Percentiles rank a stretch among this genome's conserved stretches.
Evolutionary conservation across 1,140 invertebrate genomes (phyloP).

Genomic region (Protaetia brevitarsis): DNA sequence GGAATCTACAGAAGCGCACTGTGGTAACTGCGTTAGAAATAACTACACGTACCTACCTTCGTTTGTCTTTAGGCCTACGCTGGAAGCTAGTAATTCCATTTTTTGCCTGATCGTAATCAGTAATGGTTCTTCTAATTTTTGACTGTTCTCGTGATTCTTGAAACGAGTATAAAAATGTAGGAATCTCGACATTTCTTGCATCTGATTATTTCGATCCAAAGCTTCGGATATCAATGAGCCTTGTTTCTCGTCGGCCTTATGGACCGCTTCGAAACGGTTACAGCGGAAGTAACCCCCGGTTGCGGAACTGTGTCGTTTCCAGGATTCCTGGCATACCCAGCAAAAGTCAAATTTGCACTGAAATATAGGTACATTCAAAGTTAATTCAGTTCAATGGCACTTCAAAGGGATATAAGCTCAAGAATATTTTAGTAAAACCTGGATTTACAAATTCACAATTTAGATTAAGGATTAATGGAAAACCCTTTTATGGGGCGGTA

Average conservation of each 20-base stretch:
- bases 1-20: conserved; percentile 35
- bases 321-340: conserved; percentile 73
- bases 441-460: too few species aligned
- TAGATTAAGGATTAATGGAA: too few species aligned
- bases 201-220: conserved; percentile 58
- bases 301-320: conserved; percentile 70
- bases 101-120: conserved; percentile 60
- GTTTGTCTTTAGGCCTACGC: conserved; percentile 42
- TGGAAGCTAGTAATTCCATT: conserved; percentile 59
- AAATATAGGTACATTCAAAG: too few species aligned
- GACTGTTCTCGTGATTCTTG: conserved; percentile 66
- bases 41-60: conserved; percentile 39
- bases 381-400: too few species aligned
- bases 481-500: too few species aligned
- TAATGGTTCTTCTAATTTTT: conserved; percentile 62
- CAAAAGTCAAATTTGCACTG: conserved; percentile 76
- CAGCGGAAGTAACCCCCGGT: conserved; percentile 74
- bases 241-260: conserved; percentile 64
- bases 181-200: conserved; percentile 64
- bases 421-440: too few species aligned
- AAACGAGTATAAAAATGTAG: conserved; percentile 67
- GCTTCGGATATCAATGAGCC: conserved; percentile 60
- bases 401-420: too few species aligned
- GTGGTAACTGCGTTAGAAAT: background rate
- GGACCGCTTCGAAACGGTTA: conserved; percentile 66